A percentile compares a stretch with the other conserved stretches of the same genome.
Evolutionary conservation across 2,113 vertebrate genomes (phyloP).

Genomic region (Columba livia): DNA sequence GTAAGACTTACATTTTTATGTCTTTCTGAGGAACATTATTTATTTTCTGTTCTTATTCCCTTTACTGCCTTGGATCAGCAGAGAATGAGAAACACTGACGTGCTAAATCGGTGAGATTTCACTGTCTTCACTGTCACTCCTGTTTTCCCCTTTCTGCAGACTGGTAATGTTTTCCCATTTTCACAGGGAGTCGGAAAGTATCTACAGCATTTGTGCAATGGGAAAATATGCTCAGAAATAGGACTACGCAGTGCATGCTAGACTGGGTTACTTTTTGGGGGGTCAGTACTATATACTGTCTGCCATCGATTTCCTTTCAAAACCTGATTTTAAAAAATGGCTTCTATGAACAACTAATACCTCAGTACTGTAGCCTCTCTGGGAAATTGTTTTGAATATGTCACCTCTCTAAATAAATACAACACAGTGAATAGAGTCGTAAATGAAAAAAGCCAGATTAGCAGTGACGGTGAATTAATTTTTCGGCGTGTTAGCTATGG

Average conservation of each 20-base stretch:
- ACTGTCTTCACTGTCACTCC: conserved; percentile 5
- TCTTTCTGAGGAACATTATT: conserved; percentile 48
- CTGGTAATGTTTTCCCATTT: neutral
- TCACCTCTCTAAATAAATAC: neutral
- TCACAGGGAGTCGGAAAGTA: neutral
- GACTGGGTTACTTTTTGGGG: neutral
- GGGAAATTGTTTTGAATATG: neutral
- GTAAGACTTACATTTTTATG: conserved; percentile 12
- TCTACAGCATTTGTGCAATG: neutral
- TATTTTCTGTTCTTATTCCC: conserved; percentile 37
- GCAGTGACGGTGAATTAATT: neutral
- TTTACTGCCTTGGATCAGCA: conserved; percentile 49
- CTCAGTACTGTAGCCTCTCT: neutral
- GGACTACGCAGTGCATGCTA: neutral
- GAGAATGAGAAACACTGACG: conserved; percentile 13
- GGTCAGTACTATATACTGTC: neutral
- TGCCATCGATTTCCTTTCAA: neutral
- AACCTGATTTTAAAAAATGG: neutral
- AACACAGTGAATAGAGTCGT: neutral
- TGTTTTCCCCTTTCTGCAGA: neutral
- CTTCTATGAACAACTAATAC: neutral
- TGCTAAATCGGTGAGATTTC: conserved; percentile 43
- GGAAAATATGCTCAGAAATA: neutral
- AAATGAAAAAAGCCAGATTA: neutral
- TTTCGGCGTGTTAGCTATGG: neutral